These are phyloP conservation scores for Drosophila mayaguana DNA, from an alignment of 2,888 invertebrate genomes.

Conservation along the genomic window DNA sequence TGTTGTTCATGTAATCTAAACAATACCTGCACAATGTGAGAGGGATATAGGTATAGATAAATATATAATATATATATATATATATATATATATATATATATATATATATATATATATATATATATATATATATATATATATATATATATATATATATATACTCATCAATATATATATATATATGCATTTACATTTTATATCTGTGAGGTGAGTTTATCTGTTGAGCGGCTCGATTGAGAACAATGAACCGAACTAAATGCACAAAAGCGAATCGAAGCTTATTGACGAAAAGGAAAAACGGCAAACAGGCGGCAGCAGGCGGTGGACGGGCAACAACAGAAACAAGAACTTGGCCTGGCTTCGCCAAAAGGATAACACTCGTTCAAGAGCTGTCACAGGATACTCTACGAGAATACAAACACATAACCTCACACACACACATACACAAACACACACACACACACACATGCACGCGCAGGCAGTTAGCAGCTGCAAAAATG, in stretches of 20 bases:
- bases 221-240: slow-evolving; percentile 59
- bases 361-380: slow-evolving; percentile 61
- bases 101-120: slow-evolving; percentile 1
- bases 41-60: slow-evolving; percentile 11
- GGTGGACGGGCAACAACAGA: slow-evolving; percentile 21
- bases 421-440: slow-evolving; percentile 9
- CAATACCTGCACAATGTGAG: slow-evolving; percentile 68
- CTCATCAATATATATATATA: not conserved
- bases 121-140: not conserved
- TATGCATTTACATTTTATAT: not conserved
- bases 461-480: not conserved
- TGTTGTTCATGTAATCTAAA: slow-evolving; percentile 73
- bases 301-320: slow-evolving; percentile 3
- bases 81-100: not conserved
- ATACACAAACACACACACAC: slow-evolving; percentile 13
- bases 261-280: slow-evolving; percentile 64
- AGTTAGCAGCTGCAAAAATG: slow-evolving; percentile 58
- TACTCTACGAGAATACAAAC: slow-evolving; percentile 24
- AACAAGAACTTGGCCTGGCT: slow-evolving; percentile 37
- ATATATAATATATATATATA: too few species aligned
- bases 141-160: not conserved
- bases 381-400: slow-evolving; percentile 57
- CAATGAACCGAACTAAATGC: slow-evolving; percentile 69
- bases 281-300: slow-evolving; percentile 60
- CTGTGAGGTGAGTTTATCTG: slow-evolving; percentile 25